Base-by-base conservation (phyloP, 2,113 vertebrate species). In the Oostethus manadensis region DNA sequence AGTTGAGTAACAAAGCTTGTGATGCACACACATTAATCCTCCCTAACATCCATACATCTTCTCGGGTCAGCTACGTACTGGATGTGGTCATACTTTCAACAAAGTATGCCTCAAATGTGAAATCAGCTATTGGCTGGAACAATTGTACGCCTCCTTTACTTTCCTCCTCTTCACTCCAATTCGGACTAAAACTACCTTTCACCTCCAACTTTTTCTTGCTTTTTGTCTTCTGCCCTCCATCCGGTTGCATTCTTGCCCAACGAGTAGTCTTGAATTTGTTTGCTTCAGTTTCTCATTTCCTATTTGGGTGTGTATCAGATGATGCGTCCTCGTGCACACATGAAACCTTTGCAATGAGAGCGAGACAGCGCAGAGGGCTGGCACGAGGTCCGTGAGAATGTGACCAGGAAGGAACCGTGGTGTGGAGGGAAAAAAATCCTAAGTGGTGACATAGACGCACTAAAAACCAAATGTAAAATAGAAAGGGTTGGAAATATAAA, bases 281-380 rank as follows among this genome's bases (percentile, higher is more conserved):
- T 84, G 58, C 66, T 75, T 81, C 74, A 87, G 79, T 84, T 84
- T 87, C 84, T 86, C 86, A 89, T 88, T 90, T 90, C 88, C 88
- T 88, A 87, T 90, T 88, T 86, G 68, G 87, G 86, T 78, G 88
- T 88, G 85, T 85, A 71, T 81, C 78, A 51, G 5, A 81, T 84
- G 75, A 81, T 81, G 88, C 83, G 79, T 86, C 87, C 85, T 84
- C 43, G 51, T 87, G 85, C 74, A 79, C 84, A 87, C 84, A 85
- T 88, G 78, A 89, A 89, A 88, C 80, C 62, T 38, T 63, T 11
- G 2, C 26, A 60, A 64, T 56, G 53, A 59, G 56, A 56, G 43
- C 47, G 35, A 71, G 61, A 71, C 48, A 45, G 8, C 60, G 38
- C 60, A 42, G 54, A 68, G 43, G 51, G 71, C 8, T 54, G 18